Evolutionary conservation across 2,888 invertebrate genomes (phyloP).

Genomic region (Spisula subtruncata): DNA sequence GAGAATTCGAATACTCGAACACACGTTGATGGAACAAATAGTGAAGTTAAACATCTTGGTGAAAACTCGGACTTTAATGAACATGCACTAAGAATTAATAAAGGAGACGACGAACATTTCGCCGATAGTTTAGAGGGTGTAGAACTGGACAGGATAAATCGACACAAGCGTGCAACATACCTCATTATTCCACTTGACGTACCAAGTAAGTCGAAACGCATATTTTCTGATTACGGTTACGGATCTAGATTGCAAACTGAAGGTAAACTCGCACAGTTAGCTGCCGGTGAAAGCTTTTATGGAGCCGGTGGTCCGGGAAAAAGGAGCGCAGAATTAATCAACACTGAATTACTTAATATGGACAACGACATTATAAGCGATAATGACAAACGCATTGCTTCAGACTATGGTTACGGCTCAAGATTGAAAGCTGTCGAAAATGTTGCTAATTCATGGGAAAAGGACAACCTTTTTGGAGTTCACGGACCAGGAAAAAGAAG

Average conservation of each 20-base stretch:
- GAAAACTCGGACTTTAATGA: slow-evolving; percentile 2
- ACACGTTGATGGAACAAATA: not conserved
- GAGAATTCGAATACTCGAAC: slow-evolving; percentile 18
- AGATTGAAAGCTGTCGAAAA: slow-evolving; percentile 38
- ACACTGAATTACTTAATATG: not conserved
- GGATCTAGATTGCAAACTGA: slow-evolving; percentile 44
- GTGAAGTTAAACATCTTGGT: slow-evolving; percentile 10
- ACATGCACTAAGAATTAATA: not conserved
- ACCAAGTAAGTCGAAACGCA: not conserved
- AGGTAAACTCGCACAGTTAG: slow-evolving; percentile 30
- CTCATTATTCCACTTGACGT: not conserved
- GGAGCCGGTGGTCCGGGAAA: slow-evolving; percentile 45
- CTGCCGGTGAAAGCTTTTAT: not conserved
- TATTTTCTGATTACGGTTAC: slow-evolving; percentile 44
- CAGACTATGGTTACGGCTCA: slow-evolving; percentile 51
- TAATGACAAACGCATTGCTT: not conserved
- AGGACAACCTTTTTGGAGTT: not conserved
- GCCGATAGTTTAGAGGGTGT: not conserved
- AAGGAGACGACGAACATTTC: not conserved
- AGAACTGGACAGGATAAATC: not conserved
- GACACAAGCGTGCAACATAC: not conserved
- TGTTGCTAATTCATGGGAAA: slow-evolving; percentile 21
- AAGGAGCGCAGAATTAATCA: not conserved
- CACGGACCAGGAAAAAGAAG: slow-evolving; percentile 41
- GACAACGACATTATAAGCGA: not conserved